Base-by-base conservation (phyloP, 2,797 vertebrate genomes). In the Cynodonichthys magdalenae region DNA sequence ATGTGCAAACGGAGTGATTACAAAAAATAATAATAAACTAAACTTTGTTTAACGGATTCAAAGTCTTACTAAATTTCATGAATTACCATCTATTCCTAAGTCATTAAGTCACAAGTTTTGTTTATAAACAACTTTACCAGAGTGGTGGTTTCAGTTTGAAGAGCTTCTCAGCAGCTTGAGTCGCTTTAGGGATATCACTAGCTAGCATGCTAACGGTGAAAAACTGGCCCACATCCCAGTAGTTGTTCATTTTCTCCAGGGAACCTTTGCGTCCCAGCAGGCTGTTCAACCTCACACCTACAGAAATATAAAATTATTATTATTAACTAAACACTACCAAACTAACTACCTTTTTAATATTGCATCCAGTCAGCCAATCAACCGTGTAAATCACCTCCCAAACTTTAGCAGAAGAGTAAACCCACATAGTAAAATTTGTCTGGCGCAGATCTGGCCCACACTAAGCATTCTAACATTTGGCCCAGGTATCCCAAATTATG, bases 141-240 rank as follows among this genome's bases (percentile, higher is more conserved):
- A 96, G 80, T 0, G 97, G 97, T n/a, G 97, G 96, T 63, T 96
- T 98, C 80, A 99, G 92, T 84, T 94, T 97, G 86, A 98, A 99
- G 79, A 99, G 94, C 69, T 93, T 97, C 82, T 99, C 97, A 0
- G 96, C 95, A 20, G 96, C 96, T 82, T 97, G 96, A 3, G 97
- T 94, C 0, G 96, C 96, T 92, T 98, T 99, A 27, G 93, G 94
- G 72, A 95, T 90, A 81, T 98, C 94, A 42, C 71, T 95, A 57
- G 95, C 95, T 60, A 99, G 84, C 95, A 99, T 96, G 94, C 94
- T 96, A 59, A 99, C 93, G 0, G 86, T 96, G 86, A 99, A 96
- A 89, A 98, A 97, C 83, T 98, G 96, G 53, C 96, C 96, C 48
- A 98, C 94, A 9, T 99, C 97, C 96, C 97, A 98, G 91, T 98